A percentile compares a stretch with the other conserved stretches of the same genome.
Evolutionary conservation across 1,140 invertebrate genomes (phyloP).

Genomic region (Pemphigus obesinymphae): DNA sequence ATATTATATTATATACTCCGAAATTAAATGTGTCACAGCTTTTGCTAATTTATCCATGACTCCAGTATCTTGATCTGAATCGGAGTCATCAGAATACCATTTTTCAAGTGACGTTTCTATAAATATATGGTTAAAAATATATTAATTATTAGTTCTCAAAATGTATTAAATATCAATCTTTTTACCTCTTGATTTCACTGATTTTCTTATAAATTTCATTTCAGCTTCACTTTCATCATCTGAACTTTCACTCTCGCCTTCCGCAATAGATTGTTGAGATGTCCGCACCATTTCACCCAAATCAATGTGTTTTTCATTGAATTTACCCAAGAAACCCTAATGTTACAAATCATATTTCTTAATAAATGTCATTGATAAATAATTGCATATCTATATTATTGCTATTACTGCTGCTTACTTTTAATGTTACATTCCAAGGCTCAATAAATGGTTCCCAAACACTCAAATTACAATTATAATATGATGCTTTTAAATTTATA

Average conservation of each 20-base stretch:
- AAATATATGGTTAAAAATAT: background rate
- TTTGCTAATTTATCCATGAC: constrained; percentile 64
- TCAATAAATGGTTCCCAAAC: constrained; percentile 78
- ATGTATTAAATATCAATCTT: background rate
- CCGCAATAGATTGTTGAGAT: constrained; percentile 10
- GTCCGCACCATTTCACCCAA: constrained; percentile 1
- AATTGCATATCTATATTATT: background rate
- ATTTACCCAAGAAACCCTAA: constrained; percentile 21
- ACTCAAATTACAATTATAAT: constrained; percentile 67
- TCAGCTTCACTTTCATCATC: constrained; percentile 35
- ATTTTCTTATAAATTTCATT: constrained; percentile 39
- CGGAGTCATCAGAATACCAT: constrained; percentile 63
- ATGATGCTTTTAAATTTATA: constrained; percentile 64
- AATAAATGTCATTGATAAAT: background rate
- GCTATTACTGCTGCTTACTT: constrained; percentile 63
- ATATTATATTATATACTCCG: constrained; percentile 51
- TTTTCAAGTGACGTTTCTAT: constrained; percentile 31
- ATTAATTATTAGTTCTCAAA: background rate
- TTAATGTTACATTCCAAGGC: constrained; percentile 62
- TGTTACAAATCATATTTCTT: background rate
- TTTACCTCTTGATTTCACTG: constrained; percentile 18
- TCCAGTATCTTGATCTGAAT: constrained; percentile 73
- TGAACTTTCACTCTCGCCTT: constrained; percentile 17
- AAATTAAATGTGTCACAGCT: constrained; percentile 71
- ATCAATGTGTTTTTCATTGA: background rate